Base-by-base conservation (phyloP, 2,888 invertebrate species). In the Synanthedon vespiformis region DNA sequence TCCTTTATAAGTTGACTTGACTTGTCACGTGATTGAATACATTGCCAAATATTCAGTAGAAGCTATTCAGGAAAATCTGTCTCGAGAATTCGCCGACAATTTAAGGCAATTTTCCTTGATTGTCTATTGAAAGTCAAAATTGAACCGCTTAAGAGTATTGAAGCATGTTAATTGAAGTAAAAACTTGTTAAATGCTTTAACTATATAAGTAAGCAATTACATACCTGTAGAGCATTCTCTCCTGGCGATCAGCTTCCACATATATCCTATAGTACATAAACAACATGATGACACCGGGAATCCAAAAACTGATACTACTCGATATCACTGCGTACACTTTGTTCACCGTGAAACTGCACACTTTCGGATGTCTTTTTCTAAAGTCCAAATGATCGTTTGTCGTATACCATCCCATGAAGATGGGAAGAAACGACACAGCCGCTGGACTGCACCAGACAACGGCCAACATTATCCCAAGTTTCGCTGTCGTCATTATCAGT, bases 391-490 rank as follows among this genome's bases (percentile, higher is more conserved):
- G 94, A 58, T 94, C 94, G 16, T 89, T 88, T 0, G 97, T 97
- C 0, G 97, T 96, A 77, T 98, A 98, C 94, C 97, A 95, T 34
- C 95, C 97, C 84, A 96, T 93, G 76, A 97, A 97, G 54, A 98
- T 97, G 4, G 98, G 98, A 13, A 97, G 90, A 74, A 97, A 97
- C 2, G 97, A 97, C 54, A 98, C 94, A 54, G 97, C 81, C 1
- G 95, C 95, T 0, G 98, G 97, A 58, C 95, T 92, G 65, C 95
- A 92, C 98, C 98, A 98, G 1, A 96, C 97, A 1, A 94, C 92
- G 34, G 94, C 92, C 53, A 96, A 77, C 95, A 95, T 95, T 48
- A 95, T 89, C 1, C 92, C 92, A 0, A 95, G 88, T 41, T 92
- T 90, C 11, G 91, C 90, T 54, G 94, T 93, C 0, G 97, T 97